Percentiles rank a stretch among this genome's conserved stretches.
These are phyloP conservation scores for Leptopilina myrica DNA, from an alignment of 2,888 invertebrate genomes.

Conservation along the genomic window DNA sequence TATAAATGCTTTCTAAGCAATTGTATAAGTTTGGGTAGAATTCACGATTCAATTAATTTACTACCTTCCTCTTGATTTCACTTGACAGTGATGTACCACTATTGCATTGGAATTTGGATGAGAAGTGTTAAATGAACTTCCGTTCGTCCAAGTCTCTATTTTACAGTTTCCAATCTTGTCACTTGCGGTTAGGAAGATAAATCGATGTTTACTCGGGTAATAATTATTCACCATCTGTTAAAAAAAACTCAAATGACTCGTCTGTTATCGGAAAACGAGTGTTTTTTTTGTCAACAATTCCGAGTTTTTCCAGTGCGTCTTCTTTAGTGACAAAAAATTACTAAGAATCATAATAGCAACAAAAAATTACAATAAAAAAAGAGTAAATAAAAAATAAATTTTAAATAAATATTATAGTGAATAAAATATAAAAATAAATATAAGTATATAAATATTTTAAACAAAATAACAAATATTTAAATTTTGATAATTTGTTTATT, in stretches of 20 bases:
- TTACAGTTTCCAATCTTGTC: slow-evolving; percentile 16
- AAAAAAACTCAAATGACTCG: not conserved
- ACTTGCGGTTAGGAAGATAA: not conserved
- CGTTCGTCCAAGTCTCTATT: not conserved
- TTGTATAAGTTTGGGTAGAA: slow-evolving; percentile 8
- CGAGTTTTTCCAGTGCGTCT: no score
- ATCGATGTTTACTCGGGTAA: not conserved
- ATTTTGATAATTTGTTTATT: no score
- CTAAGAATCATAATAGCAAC: no score
- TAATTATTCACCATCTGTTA: not conserved
- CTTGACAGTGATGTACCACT: slow-evolving; percentile 30
- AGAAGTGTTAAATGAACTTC: slow-evolving; percentile 10
- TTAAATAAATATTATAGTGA: no score
- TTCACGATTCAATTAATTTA: slow-evolving; percentile 27
- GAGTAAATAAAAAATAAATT: no score
- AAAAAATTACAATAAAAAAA: no score
- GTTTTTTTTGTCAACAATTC: no score
- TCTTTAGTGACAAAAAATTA: no score
- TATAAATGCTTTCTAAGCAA: not conserved
- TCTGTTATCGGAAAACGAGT: no score
- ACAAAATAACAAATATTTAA: no score
- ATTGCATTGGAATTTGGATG: slow-evolving; percentile 12
- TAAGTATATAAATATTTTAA: no score
- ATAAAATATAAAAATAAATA: no score
- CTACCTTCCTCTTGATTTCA: slow-evolving; percentile 1